phyloP scores from a whole-genome alignment of 2,113 vertebrate species.

The Myotis brandtii region DNA sequence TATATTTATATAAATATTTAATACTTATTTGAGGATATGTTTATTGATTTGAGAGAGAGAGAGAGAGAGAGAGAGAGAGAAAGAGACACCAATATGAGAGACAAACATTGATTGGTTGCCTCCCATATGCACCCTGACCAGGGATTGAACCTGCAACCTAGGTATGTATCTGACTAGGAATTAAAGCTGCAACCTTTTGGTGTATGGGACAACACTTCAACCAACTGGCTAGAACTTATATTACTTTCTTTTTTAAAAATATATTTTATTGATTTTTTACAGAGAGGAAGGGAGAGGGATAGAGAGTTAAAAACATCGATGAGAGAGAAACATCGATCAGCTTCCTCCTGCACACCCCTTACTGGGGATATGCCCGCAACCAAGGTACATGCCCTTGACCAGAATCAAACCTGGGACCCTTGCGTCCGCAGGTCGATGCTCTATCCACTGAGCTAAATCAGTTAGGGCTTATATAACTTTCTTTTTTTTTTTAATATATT shows the following conservation, averaged over 20 bases:
- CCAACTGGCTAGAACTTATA: background rate
- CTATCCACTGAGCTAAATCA: too few relatives aligned
- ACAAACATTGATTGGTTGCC: background rate
- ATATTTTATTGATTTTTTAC: too few relatives aligned
- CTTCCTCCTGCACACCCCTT: too few relatives aligned
- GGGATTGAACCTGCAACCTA: background rate
- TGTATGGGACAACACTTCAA: background rate
- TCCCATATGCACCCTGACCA: background rate
- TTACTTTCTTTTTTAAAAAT: background rate
- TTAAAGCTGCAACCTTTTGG: background rate
- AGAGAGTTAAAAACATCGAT: too few relatives aligned
- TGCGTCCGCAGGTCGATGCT: too few relatives aligned
- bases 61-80: background rate
- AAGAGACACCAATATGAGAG: background rate
- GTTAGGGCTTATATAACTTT: slow-evolving; percentile 53
- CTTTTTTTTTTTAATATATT: background rate
- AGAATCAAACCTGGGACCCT: too few relatives aligned
- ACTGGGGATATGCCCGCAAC: too few relatives aligned
- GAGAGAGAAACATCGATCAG: too few relatives aligned
- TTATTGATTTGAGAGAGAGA: background rate
- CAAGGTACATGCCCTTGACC: too few relatives aligned
- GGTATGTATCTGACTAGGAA: background rate
- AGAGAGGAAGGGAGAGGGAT: too few relatives aligned
- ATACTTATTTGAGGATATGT: background rate
- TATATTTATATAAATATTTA: background rate